Evolutionary conservation across 35 echinoderm and acorn worm genomes (phyloP), one percentile per base, ranked within the genome.

Genomic region (Holothuria glaberrima): DNA sequence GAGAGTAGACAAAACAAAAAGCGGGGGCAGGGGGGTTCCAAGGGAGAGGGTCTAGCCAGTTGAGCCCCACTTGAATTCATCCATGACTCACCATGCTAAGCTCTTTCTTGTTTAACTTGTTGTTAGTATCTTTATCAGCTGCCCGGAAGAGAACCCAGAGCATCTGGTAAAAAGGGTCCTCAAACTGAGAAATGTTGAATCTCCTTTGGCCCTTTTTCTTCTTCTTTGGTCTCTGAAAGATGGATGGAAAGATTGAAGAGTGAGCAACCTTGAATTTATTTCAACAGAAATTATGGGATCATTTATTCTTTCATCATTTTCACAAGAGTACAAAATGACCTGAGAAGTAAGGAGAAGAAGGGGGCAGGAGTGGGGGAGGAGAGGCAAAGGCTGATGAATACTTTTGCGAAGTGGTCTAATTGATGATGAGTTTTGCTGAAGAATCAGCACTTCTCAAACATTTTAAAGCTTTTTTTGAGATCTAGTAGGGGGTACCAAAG

Each of bases 91-190:
- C 94, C 30, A 46, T 86, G 9, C 71, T 69, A 48, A 95, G 89
- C 50, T 95, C 94, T 59, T 82, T 92, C 62, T 83, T 89, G 46
- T 89, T 92, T 9, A 95, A 75, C 75, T 61, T 92, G 22, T 65
- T 72, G 66, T 95, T 91, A 28, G 69, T 82, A 80, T 95, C 91
- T 75, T 81, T 86, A 52, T 95, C 94, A 21, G 94, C 90, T 25
- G 89, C 88, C 17, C 79, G 59, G 56, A 95, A 95, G 54, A 95
- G 58, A 33, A 89, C 80, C 73, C 87, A 90, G 13, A 69, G 86
- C 72, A 95, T 85, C 63, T 92, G 86, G 28, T 90, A 75, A 62
- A 93, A 89, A 59, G 94, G 94, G 10, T 95, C 94, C 44, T 80
- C 89, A 48, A 92, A 89, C 59, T 86, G 82, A 9, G 87, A 89